phyloP scores from a whole-genome alignment of 1,140 invertebrate species.

The Musca vetustissima region DNA sequence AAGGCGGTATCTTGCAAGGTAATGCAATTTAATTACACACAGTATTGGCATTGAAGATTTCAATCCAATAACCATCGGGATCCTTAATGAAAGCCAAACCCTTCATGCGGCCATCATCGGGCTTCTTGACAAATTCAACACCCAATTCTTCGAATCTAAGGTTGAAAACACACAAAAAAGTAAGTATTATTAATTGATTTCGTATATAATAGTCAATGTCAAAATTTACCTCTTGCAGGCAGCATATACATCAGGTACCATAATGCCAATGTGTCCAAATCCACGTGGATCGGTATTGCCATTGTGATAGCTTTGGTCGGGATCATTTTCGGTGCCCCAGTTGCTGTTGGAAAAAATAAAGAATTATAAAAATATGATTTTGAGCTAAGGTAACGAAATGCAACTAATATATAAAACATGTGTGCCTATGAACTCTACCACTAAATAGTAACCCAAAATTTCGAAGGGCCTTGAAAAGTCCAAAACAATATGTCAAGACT shows the following conservation, averaged over 20 bases:
- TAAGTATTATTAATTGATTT: slow-evolving; percentile 5
- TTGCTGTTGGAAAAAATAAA: slow-evolving; percentile 65
- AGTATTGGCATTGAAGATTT: slow-evolving; percentile 76
- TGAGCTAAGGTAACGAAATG: too few species aligned
- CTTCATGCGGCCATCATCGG: slow-evolving; percentile 91
- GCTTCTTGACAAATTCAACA: slow-evolving; percentile 88
- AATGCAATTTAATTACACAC: slow-evolving; percentile 39
- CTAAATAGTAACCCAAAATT: too few species aligned
- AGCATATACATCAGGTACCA: slow-evolving; percentile 83
- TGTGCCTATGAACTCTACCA: too few species aligned
- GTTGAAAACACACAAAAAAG: not conserved
- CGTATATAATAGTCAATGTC: too few species aligned
- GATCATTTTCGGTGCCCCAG: slow-evolving; percentile 89
- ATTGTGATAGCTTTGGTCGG: slow-evolving; percentile 80
- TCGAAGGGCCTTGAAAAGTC: too few species aligned
- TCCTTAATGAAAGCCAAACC: slow-evolving; percentile 92
- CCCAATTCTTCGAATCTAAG: slow-evolving; percentile 76
- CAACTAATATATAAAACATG: too few species aligned
- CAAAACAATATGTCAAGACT: too few species aligned
- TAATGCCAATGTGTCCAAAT: slow-evolving; percentile 89
- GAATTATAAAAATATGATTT: not conserved
- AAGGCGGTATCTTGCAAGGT: not conserved
- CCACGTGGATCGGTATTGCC: slow-evolving; percentile 90
- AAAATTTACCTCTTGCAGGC: slow-evolving; percentile 68
- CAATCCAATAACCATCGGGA: slow-evolving; percentile 96